These are phyloP conservation scores for Dicrostonyx torquatus DNA, from an alignment of 2,797 vertebrate species.

Conservation along the genomic window DNA sequence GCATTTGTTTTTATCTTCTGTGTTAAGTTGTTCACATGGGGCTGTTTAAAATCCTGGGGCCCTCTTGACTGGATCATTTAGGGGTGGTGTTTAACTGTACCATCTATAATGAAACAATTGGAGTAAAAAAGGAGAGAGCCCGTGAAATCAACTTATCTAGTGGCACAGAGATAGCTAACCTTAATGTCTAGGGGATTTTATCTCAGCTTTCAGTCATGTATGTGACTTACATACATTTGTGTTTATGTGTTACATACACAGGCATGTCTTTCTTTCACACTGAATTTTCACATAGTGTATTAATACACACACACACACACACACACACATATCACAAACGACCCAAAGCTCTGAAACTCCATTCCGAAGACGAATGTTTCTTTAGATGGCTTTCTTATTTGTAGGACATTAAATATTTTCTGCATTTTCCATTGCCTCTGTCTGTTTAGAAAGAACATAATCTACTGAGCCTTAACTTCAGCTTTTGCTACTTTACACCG, in stretches of 20 bases:
- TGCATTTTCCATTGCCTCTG: not conserved
- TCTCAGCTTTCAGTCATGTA: not conserved
- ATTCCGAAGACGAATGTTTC: not conserved
- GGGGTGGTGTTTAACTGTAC: not conserved
- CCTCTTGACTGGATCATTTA: not conserved
- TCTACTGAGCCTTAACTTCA: not conserved
- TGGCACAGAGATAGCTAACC: not conserved
- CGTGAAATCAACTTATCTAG: not conserved
- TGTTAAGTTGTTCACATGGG: not conserved
- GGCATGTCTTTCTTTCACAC: not conserved
- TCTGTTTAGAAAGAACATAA: not conserved
- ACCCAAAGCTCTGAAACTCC: slow-evolving; percentile 1
- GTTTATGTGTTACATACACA: not conserved
- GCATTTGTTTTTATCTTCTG: not conserved
- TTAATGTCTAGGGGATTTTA: not conserved
- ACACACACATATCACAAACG: not conserved
- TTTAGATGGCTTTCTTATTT: not conserved
- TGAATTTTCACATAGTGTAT: not conserved
- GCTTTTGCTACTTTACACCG: not conserved
- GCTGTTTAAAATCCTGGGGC: not conserved
- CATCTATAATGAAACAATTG: not conserved
- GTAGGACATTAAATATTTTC: not conserved
- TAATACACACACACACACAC: not conserved
- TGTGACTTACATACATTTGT: not conserved
- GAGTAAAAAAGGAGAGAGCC: not conserved